phyloP scores from a whole-genome alignment of 2,797 vertebrate genomes.

The Rhinophrynus dorsalis region DNA sequence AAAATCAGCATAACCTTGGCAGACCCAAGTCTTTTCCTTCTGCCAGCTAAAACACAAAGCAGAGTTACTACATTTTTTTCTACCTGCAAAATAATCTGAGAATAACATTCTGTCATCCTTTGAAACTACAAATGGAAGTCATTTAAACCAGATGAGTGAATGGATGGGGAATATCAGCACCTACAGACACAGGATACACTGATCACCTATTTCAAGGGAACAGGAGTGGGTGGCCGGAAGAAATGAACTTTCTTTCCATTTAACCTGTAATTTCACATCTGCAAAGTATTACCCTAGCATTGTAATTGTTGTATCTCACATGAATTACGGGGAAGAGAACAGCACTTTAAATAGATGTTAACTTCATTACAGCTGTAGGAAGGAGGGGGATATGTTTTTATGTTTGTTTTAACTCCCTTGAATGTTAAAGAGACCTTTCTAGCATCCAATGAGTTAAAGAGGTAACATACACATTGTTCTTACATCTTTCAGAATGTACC shows the following conservation, averaged over 20 bases:
- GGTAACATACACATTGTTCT: conserved; percentile 11
- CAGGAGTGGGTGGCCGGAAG: conserved; percentile 87
- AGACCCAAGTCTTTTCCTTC: conserved; percentile 56
- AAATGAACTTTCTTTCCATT: conserved; percentile 70
- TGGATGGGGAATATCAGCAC: conserved; percentile 68
- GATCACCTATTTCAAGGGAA: conserved; percentile 78
- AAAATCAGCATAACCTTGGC: conserved; percentile 57
- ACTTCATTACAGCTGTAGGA: conserved; percentile 71
- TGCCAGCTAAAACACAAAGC: conserved; percentile 68
- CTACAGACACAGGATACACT: conserved; percentile 74
- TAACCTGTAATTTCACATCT: conserved; percentile 86
- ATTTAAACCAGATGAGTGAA: conserved; percentile 74
- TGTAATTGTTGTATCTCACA: conserved; percentile 89
- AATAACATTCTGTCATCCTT: conserved; percentile 66
- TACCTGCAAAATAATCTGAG: conserved; percentile 69
- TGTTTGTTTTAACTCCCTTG: no score
- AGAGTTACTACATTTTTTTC: conserved; percentile 57
- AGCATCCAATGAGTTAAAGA: no score
- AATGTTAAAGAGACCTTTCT: no score
- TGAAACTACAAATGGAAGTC: conserved; percentile 73
- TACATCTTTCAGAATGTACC: conserved; percentile 33
- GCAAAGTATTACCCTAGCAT: conserved; percentile 88
- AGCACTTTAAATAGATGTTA: conserved; percentile 82
- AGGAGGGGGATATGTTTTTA: conserved; percentile 30
- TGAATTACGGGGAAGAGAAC: conserved; percentile 76